Base-by-base conservation (phyloP, 2,797 vertebrate genomes). In the Acanthurus lineatus region DNA sequence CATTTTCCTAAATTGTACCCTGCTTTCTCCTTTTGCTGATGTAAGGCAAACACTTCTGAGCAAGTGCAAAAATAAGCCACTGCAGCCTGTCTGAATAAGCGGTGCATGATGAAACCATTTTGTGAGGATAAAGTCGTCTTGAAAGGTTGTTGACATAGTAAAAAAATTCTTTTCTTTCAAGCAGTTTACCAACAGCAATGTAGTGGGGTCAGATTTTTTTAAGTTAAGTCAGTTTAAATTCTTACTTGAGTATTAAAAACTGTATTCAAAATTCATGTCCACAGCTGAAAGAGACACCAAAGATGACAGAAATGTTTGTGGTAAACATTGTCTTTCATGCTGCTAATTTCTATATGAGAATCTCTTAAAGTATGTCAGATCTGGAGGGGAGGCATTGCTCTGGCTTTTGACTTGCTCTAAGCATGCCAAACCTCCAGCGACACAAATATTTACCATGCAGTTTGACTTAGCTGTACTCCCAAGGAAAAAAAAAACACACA, bases 21-120 rank as follows among this genome's bases (percentile, higher is more conserved):
- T 62, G 42, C 51, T 65, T 52, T 57, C 61, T 54, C 11, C 58
- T 83, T 83, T 83, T 76, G 65, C 69, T 66, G 65, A 87, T 86
- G 67, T 83, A 70, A 83, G 68, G 44, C 66, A 67, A 51, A 47
- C 38, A 61, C 62, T 82, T 73, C 52, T 25, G 65, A 75, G 51
- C 14, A 0, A 76, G 58, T 62, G 75, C 76, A 68, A 83, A 71
- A 73, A 58, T 28, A 81, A 77, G 74, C 56, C 47, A 53, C 52
- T 57, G 64, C 6, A 0, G 83, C 49, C 10, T 64, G 38, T 78
- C 65, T 80, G 73, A 85, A 88, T 83, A 81, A 89, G 45, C 63
- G 40, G 47, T 12, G 74, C 77, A 78, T 86, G 89, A 89, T 88
- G 86, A 88, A 90, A 86, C 76, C 76, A 67, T 89, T 88, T 87